Base-by-base conservation (phyloP, 35 echinoderm and acorn worm genomes). In the Anneissia japonica region DNA sequence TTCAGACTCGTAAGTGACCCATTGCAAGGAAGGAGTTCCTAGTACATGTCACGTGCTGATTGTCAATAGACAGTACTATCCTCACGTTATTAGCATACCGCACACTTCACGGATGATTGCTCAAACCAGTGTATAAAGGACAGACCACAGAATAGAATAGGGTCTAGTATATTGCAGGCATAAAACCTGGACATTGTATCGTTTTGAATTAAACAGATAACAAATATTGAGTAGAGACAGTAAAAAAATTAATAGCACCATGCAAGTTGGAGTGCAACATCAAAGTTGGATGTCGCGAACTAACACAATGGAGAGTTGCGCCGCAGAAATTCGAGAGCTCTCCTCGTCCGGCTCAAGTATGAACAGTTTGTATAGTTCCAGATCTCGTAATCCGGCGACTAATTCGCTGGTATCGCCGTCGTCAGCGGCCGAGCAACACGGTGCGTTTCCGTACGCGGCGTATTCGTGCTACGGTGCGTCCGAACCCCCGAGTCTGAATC, bases 141-240 rank as follows among this genome's bases (percentile, higher is more conserved):
- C 21, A 64, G 51, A 64, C 51, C 51, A 64, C 51, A 64, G 51
- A 64, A 64, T 64, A 12, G 51, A 64, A 64, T 64, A 64, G 51
- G 51, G 51, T 64, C 51, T 64, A 64, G 51, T 64, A 64, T 64
- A 64, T 64, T 64, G 51, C 19, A 64, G 51, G 51, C 51, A 64
- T 64, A 64, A 64, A 64, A 64, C 51, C 51, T 64, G 51, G 51
- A 64, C 51, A 64, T 64, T 64, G 51, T 64, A 64, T 64, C 51
- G 51, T 64, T 64, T 64, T 64, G 51, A 64, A 64, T 64, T 64
- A 64, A 64, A 64, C 51, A 64, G 51, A 64, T 64, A 64, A 64
- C 51, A 64, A 64, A 43, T 64, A 16, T 64, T 64, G 21, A 64
- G 51, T 64, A 64, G 51, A 9, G 51, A 64, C 51, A 64, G 51